These are phyloP conservation scores for Odontothrips loti DNA, from an alignment of 2,888 invertebrate species.

Conservation along the genomic window DNA sequence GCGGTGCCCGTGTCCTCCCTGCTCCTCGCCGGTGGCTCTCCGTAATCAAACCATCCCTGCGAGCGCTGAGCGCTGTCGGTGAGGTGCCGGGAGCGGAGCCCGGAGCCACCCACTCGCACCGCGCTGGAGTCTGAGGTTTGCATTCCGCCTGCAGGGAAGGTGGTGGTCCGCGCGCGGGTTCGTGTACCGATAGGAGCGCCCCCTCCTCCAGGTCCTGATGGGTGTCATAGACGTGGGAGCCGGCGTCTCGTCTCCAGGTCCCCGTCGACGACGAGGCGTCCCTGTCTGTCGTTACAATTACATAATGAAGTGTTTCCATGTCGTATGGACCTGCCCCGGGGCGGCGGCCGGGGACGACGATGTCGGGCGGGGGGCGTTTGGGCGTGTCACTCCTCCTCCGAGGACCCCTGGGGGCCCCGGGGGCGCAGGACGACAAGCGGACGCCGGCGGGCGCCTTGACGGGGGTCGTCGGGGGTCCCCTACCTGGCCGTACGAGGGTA, in stretches of 20 bases:
- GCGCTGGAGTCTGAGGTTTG: not conserved
- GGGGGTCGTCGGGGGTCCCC: conserved; percentile 48
- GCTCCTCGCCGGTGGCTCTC: not conserved
- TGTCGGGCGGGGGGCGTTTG: conserved; percentile 43
- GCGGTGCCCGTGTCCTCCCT: not conserved
- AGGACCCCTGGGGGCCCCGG: conserved; percentile 44
- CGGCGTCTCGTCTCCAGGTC: not conserved
- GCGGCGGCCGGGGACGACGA: no score
- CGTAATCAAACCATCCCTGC: conserved; percentile 2
- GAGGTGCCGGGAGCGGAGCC: no score
- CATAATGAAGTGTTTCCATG: conserved; percentile 16
- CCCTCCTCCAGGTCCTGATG: not conserved
- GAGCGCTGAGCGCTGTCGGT: not conserved
- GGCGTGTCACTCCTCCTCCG: conserved; percentile 52
- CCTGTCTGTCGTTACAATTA: not conserved
- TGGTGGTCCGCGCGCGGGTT: no score
- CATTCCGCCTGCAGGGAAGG: conserved; percentile 29
- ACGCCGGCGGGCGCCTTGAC: conserved; percentile 44
- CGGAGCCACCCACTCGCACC: not conserved
- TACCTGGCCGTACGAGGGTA: conserved; percentile 36
- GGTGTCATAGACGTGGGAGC: not conserved
- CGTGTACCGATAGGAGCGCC: no score
- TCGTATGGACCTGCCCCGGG: not conserved
- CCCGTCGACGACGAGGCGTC: not conserved
- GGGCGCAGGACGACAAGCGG: conserved; percentile 47